Evolutionary conservation across 53 echinoderm and acorn worm genomes (phyloP), one percentile per base, ranked within the genome.

Genomic region (Holothuria leucospilota): DNA sequence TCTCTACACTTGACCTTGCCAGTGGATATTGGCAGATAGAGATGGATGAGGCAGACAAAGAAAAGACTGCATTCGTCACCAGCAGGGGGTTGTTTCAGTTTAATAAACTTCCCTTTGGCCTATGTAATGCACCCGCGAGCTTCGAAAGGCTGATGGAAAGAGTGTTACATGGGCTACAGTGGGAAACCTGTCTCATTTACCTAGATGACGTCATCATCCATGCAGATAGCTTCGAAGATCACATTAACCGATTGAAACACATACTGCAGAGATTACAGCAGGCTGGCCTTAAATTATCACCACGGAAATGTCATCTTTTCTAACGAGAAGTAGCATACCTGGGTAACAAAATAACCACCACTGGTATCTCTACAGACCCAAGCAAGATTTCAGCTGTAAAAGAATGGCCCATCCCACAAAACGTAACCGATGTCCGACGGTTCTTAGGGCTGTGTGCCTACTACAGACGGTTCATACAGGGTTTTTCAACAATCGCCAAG

Each of bases 121-220:
- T 63, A 5, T 63, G 64, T 26, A 63, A 63, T 63, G 64, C 64
- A 5, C 27, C 12, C 4, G 64, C 64, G 5, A 63, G 23, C 12
- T 63, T 63, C 12, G 64, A 63, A 63, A n/a, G 64, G 7, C 64
- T 63, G n/a, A 63, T 63, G 64, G 27, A 63, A 63, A 4, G 12
- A 7, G 64, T 63, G 6, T 26, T 63, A n/a, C n/a, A 26, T 26
- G 27, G 64, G 23, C 12, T 63, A 24, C 64, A 63, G 27, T 63
- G 64, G 27, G 64, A 63, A 63, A 63, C 64, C 64, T 63, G 56
- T 52, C 26, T n/a, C n/a, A n/a, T n/a, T n/a, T 77, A 77, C 41
- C 56, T 77, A 8, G 77, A 77, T 25, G 77, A 77, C 24, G 77
- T 77, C 30, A 21, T 51, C 26, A 77, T 52, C 41, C 42, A 18